A percentile compares a stretch with the other conserved stretches of the same genome.
Evolutionary conservation across 2,797 vertebrate species (phyloP).

Genomic region (Decapterus maruadsi): DNA sequence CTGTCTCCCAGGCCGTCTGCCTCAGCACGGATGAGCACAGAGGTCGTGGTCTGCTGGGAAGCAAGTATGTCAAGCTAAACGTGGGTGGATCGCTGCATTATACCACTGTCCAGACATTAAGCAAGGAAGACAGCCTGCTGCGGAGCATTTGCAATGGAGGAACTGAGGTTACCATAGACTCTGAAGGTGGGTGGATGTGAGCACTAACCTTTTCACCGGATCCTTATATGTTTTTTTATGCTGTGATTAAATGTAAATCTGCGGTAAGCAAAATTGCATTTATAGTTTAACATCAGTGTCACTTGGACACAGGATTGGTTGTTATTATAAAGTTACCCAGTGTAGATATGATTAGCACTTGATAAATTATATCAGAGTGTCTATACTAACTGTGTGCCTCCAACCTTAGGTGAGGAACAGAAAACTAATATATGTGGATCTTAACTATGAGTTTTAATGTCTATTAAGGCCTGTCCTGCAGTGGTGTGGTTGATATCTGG

Average conservation of each 20-base stretch:
- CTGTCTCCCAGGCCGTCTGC: conserved; percentile 66
- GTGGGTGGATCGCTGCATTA: conserved; percentile 93
- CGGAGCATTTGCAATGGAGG: conserved; percentile 90
- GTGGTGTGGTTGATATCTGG: background rate
- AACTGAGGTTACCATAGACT: conserved; percentile 89
- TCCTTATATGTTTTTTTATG: too few relatives aligned
- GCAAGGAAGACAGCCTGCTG: conserved; percentile 90
- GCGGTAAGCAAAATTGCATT: too few relatives aligned
- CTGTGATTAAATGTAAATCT: too few relatives aligned
- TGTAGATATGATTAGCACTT: too few relatives aligned
- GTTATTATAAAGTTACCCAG: too few relatives aligned
- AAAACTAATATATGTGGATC: background rate
- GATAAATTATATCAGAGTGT: too few relatives aligned
- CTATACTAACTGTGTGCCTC: background rate
- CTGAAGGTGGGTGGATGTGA: conserved; percentile 82
- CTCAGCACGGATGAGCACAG: conserved; percentile 73
- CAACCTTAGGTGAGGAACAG: background rate
- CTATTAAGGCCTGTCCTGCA: background rate
- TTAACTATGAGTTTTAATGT: background rate
- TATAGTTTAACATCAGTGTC: background rate
- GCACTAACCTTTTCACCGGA: background rate
- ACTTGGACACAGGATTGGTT: too few relatives aligned
- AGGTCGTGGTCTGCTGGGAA: conserved; percentile 82
- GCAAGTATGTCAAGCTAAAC: conserved; percentile 93
- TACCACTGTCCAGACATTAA: conserved; percentile 92